A percentile compares a stretch with the other conserved stretches of the same genome.
Evolutionary conservation across 2,797 vertebrate genomes (phyloP).

Genomic region (Anas capensis): DNA sequence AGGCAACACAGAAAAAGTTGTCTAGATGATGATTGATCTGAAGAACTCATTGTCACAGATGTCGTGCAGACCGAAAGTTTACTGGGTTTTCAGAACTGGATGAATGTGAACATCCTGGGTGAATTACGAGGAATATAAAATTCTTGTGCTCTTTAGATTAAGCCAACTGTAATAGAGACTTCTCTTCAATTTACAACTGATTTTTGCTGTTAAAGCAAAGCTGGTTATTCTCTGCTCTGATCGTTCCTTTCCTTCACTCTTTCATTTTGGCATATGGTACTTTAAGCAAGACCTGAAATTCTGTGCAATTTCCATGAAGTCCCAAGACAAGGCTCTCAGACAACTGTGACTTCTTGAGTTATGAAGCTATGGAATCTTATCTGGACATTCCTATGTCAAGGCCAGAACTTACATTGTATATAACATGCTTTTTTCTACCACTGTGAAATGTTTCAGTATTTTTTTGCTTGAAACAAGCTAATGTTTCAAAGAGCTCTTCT

Average conservation of each 20-base stretch:
- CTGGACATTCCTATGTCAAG: background rate
- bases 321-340: background rate
- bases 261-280: background rate
- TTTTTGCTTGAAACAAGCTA: background rate
- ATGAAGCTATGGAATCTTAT: background rate
- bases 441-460: background rate
- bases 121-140: constrained; percentile 21
- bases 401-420: background rate
- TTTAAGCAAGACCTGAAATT: background rate
- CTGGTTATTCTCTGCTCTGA: constrained; percentile 30
- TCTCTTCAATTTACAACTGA: constrained; percentile 40
- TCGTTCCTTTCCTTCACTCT: constrained; percentile 9
- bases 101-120: background rate
- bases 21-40: background rate
- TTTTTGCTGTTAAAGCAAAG: constrained; percentile 35
- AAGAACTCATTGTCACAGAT: constrained; percentile 34
- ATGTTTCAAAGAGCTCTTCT: background rate
- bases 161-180: constrained; percentile 23
- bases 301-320: background rate
- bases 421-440: background rate
- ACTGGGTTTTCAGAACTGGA: constrained; percentile 37
- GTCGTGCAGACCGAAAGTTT: constrained; percentile 20
- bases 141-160: constrained; percentile 35
- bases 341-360: background rate
- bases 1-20: background rate